Evolutionary conservation across 2,888 invertebrate genomes (phyloP).

Genomic region (Tipula unca): DNA sequence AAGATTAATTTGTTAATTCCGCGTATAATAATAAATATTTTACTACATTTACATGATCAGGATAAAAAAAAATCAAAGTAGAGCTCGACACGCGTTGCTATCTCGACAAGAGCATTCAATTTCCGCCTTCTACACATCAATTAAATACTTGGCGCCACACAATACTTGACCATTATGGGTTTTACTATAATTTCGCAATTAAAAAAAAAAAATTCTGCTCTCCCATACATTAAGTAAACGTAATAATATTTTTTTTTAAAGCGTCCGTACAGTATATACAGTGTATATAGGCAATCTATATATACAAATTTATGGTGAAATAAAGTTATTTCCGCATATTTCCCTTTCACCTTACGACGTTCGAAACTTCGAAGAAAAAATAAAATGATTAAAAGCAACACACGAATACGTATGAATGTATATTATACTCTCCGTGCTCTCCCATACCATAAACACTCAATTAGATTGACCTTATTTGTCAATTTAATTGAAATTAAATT

Average conservation of each 20-base stretch:
- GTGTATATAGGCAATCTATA: not conserved
- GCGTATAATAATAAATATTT: not conserved
- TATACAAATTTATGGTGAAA: not conserved
- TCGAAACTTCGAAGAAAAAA: not conserved
- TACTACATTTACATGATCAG: too few relatives aligned
- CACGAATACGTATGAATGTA: not conserved
- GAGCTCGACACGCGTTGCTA: too few relatives aligned
- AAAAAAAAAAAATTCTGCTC: not conserved
- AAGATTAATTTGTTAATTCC: not conserved
- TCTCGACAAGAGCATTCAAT: not conserved
- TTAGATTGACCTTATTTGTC: not conserved
- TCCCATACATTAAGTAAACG: not conserved
- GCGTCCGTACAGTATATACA: not conserved
- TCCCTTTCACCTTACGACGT: not conserved
- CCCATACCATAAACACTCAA: not conserved
- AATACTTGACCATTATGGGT: too few relatives aligned
- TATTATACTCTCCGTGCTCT: not conserved
- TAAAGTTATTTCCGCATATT: slow-evolving; percentile 2
- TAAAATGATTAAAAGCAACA: not conserved
- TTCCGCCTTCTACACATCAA: not conserved
- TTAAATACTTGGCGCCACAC: not conserved
- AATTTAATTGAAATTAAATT: not conserved
- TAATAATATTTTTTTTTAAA: not conserved
- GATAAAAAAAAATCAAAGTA: too few relatives aligned
- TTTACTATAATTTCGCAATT: not conserved